Evolutionary conservation across 2,888 invertebrate genomes (phyloP).

Genomic region (Leptinotarsa rubiginosa): DNA sequence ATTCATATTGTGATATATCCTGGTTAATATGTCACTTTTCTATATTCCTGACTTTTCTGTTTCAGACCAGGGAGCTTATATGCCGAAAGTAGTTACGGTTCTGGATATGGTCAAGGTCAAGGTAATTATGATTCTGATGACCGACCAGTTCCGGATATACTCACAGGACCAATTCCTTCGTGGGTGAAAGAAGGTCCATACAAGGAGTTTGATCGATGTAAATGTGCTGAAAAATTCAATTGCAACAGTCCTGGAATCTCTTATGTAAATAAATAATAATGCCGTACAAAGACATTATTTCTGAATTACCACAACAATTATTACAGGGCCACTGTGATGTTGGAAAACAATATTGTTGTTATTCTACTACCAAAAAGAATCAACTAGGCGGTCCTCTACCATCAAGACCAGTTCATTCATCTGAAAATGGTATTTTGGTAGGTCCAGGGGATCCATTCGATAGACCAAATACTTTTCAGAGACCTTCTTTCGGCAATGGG

Average conservation of each 20-base stretch:
- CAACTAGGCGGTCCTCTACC: constrained; percentile 59
- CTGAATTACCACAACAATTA: constrained; percentile 4
- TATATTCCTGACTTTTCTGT: constrained; percentile 25
- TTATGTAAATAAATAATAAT: constrained; percentile 62
- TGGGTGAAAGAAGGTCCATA: constrained; percentile 63
- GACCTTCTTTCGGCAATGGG: constrained; percentile 59
- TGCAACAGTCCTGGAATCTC: constrained; percentile 69
- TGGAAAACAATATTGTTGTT: constrained; percentile 76
- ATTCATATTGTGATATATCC: too few relatives aligned
- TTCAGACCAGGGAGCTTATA: constrained; percentile 56
- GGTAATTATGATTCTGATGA: constrained; percentile 43
- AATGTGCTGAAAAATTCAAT: constrained; percentile 70
- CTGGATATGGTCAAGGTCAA: constrained; percentile 46
- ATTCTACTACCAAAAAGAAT: constrained; percentile 62
- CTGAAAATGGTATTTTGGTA: constrained; percentile 65
- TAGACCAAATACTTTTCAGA: constrained; percentile 24
- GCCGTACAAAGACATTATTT: constrained; percentile 14
- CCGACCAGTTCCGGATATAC: constrained; percentile 49
- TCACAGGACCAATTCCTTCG: constrained; percentile 65
- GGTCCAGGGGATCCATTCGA: constrained; percentile 65
- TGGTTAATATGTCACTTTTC: neutral
- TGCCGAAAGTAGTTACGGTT: constrained; percentile 50
- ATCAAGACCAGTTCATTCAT: constrained; percentile 60
- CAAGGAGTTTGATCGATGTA: constrained; percentile 66
- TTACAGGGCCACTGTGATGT: constrained; percentile 73